A percentile compares a stretch with the other conserved stretches of the same genome.
Conservation (phyloP, 2,888 invertebrate genomes). For the Aporophyla lueneburgensis region DNA sequence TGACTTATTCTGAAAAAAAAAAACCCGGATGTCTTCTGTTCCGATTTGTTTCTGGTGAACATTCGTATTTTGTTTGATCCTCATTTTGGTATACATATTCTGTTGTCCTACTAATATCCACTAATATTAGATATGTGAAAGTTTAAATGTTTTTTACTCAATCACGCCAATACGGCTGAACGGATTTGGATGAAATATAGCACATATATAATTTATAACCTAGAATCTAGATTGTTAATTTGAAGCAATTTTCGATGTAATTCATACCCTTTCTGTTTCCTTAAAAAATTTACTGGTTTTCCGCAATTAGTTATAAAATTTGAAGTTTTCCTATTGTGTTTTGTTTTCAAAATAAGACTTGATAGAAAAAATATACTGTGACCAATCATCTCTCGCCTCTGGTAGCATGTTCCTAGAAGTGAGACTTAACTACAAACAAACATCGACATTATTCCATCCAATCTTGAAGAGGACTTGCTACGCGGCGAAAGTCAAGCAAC, state of each 20-base stretch:
- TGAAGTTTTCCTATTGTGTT: not conserved
- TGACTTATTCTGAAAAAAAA: slow-evolving; percentile 41
- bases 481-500: not conserved
- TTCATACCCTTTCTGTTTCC: not conserved
- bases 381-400: not conserved
- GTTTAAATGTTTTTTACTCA: too few species aligned
- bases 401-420: slow-evolving; percentile 4
- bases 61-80: not conserved
- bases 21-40: slow-evolving; percentile 14
- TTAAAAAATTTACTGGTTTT: not conserved
- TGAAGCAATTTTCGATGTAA: not conserved
- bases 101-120: not conserved
- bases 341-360: slow-evolving; percentile 10
- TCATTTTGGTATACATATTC: not conserved
- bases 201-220: too few species aligned
- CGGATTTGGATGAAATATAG: too few species aligned
- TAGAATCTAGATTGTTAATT: not conserved
- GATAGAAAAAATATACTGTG: not conserved
- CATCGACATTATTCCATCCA: slow-evolving; percentile 6
- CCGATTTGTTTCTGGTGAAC: not conserved
- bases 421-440: slow-evolving; percentile 17
- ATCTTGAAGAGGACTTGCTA: slow-evolving; percentile 7
- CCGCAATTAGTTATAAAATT: not conserved
- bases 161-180: too few species aligned
- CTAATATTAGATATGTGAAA: too few species aligned